Evolutionary conservation across 1,140 invertebrate species (phyloP), one percentile per base, ranked within the genome.

Genomic region (Asbolus verrucosus): DNA sequence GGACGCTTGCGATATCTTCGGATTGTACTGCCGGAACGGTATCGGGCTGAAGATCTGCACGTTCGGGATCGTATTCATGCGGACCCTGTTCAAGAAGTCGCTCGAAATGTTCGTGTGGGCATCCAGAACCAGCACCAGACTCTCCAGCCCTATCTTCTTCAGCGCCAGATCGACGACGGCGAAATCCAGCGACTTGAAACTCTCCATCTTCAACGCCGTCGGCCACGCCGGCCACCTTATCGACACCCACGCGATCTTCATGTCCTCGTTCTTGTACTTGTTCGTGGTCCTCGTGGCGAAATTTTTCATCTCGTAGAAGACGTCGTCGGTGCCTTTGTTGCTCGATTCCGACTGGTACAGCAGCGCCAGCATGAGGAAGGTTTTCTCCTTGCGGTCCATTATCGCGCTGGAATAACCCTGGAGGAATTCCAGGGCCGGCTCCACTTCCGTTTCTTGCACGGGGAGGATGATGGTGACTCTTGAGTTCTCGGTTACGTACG

Each of bases 401-500:
- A 90, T 92, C 0, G 84, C 82, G 66, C 86, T 82, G n/a, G 87
- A 85, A 80, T 93, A 95, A 66, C 87, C 82, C 38, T 87, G 82
- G 9, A 95, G 82, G 81, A 95, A 95, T 4, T 84, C 82, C 9
- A 87, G 74, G 5, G 85, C 85, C 6, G 84, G 79, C 9, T 79
- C 75, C 24, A 83, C 84, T 68, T 88, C 85, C 1, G 78, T 75
- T 13, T 83, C 82, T 70, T 85, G 82, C 0, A 93, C 81, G 0
- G 89, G 87, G 24, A 97, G 76, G 67, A 97, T 79, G 61, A 97
- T 83, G 73, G 90, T 89, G 1, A 97, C 87, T 72, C 91, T 82
- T 1, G 90, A 88, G 78, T 91, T 94, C 85, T 97, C 95, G 0
- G 93, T 97, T 1, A 97, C 94, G 81, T 96, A 97, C 1, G 95